Conservation (phyloP, 1,140 invertebrate genomes). For the Drosophila murphyi region DNA sequence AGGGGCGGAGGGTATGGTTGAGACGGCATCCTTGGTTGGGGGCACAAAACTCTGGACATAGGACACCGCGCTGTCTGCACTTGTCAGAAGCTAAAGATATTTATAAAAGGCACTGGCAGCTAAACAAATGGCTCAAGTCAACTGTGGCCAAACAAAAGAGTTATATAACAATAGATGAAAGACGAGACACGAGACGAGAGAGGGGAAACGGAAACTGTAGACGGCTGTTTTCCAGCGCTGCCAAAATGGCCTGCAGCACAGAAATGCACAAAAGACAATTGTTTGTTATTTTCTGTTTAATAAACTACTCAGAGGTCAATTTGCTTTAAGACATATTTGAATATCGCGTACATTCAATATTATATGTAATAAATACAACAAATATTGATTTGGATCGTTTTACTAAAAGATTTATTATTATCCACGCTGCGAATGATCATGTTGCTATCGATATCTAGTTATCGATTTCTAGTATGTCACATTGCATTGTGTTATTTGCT, state of each 20-base stretch:
- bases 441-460: no score
- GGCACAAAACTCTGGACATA: slow-evolving; percentile 2
- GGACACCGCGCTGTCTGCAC: slow-evolving; percentile 38
- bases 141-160: slow-evolving; percentile 69
- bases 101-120: slow-evolving; percentile 23
- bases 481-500: background rate
- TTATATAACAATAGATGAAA: slow-evolving; percentile 58
- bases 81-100: slow-evolving; percentile 60
- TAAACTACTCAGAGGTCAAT: slow-evolving; percentile 18
- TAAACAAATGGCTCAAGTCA: slow-evolving; percentile 69
- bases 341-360: background rate
- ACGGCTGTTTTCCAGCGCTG: slow-evolving; percentile 15
- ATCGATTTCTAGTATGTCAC: no score
- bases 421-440: no score
- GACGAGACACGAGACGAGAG: slow-evolving; percentile 11
- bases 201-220: slow-evolving; percentile 6
- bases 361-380: background rate
- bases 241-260: slow-evolving; percentile 31
- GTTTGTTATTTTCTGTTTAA: slow-evolving; percentile 22
- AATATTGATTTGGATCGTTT: no score
- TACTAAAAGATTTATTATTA: no score
- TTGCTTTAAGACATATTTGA: slow-evolving; percentile 5
- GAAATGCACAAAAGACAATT: slow-evolving; percentile 25
- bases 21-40: no score
- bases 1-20: background rate